Conservation (phyloP, 37 sponge, comb jelly and placozoan genomes). For the Theonella swinhoei region DNA sequence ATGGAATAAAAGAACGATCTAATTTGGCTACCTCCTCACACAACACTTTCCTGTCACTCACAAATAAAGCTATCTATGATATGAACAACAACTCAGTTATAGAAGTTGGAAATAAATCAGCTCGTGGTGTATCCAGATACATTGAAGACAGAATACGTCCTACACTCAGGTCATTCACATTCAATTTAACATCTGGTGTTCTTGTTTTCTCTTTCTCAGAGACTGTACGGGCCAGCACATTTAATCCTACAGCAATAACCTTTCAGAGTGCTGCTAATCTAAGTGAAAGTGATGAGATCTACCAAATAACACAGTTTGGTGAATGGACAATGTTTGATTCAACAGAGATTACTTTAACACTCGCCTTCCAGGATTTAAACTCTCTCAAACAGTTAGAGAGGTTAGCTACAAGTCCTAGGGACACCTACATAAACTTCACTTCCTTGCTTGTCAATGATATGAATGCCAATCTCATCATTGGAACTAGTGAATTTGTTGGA, state of each 20-base stretch:
- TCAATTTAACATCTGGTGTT: slow-evolving; percentile 74
- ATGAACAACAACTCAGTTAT: slow-evolving; percentile 65
- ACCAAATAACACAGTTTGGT: slow-evolving; percentile 67
- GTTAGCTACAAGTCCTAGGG: slow-evolving; percentile 57
- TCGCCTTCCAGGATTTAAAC: slow-evolving; percentile 76
- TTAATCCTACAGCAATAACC: slow-evolving; percentile 57
- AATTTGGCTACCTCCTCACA: slow-evolving; percentile 51
- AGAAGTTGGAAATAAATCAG: slow-evolving; percentile 34
- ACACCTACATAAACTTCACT: slow-evolving; percentile 60
- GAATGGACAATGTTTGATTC: slow-evolving; percentile 3
- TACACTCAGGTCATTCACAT: slow-evolving; percentile 47
- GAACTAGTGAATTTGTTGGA: background rate
- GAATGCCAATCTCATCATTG: slow-evolving; percentile 44
- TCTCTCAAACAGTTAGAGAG: slow-evolving; percentile 57
- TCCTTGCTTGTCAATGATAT: slow-evolving; percentile 63
- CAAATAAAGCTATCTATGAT: slow-evolving; percentile 47
- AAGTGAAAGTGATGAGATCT: background rate
- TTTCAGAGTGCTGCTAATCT: slow-evolving; percentile 20
- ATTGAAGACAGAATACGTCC: slow-evolving; percentile 84
- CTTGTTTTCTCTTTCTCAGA: slow-evolving; percentile 80
- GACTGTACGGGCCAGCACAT: slow-evolving; percentile 64
- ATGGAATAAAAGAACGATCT: slow-evolving; percentile 58
- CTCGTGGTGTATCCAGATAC: slow-evolving; percentile 21
- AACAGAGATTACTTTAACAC: slow-evolving; percentile 39
- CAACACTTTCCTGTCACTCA: slow-evolving; percentile 69